These are phyloP conservation scores for Pantherophis vulpinus DNA, from an alignment of 2,797 vertebrate genomes.

Conservation along the genomic window DNA sequence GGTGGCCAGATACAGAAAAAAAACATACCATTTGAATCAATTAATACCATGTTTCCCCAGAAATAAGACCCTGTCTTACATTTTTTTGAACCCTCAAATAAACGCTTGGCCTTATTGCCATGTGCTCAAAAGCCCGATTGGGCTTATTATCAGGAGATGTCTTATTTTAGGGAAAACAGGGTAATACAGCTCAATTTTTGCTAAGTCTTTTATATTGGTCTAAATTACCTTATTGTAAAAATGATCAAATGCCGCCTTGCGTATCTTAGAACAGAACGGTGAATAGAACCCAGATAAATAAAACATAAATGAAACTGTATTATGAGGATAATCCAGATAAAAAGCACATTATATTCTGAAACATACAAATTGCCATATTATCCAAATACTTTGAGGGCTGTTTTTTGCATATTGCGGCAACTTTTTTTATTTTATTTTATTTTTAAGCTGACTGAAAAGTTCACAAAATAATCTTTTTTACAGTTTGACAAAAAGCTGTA, in stretches of 20 bases:
- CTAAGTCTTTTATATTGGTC: neutral
- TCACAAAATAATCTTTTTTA: neutral
- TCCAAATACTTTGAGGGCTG: neutral
- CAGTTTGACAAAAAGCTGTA: neutral
- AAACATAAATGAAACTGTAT: neutral
- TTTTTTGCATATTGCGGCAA: neutral
- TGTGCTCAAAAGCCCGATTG: too few species aligned
- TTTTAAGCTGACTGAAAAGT: neutral
- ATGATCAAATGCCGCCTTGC: neutral
- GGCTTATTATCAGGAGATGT: too few species aligned
- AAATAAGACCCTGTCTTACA: too few species aligned
- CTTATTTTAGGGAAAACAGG: too few species aligned
- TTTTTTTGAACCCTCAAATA: too few species aligned
- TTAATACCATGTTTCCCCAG: too few species aligned
- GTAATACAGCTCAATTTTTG: neutral
- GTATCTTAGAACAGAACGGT: neutral
- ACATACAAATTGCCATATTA: neutral
- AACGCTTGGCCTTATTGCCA: too few species aligned
- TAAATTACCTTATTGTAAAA: neutral
- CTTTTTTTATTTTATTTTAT: neutral
- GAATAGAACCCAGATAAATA: neutral
- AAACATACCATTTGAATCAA: neutral
- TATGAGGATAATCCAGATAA: neutral
- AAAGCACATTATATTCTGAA: neutral
- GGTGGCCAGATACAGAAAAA: neutral